Evolutionary conservation across 2,113 vertebrate species (phyloP).

Genomic region (Rhizomys pruinosus): DNA sequence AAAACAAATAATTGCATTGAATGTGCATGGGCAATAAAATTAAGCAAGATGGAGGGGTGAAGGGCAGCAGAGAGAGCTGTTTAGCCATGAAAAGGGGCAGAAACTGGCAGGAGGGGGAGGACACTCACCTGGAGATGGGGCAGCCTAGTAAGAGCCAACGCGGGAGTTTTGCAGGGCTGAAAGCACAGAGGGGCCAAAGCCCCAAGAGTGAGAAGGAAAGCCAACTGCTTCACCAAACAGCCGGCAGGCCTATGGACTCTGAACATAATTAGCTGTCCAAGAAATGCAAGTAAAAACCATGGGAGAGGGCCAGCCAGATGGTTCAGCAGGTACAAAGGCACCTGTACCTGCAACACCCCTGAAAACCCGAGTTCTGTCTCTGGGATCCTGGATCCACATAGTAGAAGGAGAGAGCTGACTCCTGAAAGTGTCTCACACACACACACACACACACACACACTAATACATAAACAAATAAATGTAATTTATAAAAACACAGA

Average conservation of each 20-base stretch:
- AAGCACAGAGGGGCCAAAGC: background rate
- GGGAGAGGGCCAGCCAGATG: background rate
- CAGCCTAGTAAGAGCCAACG: background rate
- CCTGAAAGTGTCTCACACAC: background rate
- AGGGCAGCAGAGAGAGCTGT: background rate
- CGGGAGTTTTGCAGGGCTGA: background rate
- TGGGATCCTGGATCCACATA: background rate
- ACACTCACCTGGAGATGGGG: background rate
- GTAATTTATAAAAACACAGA: background rate
- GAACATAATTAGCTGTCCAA: background rate
- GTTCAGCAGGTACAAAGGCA: background rate
- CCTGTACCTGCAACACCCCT: too few relatives aligned
- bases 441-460: background rate
- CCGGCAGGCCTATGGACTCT: background rate
- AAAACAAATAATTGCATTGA: background rate
- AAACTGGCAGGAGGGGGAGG: background rate
- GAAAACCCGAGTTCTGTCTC: background rate
- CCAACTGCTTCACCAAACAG: background rate
- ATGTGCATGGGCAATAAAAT: background rate
- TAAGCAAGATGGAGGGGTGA: background rate
- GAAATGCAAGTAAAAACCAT: background rate
- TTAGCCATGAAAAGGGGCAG: background rate
- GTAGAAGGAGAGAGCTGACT: background rate
- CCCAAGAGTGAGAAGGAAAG: background rate
- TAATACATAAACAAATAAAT: background rate